phyloP scores from a whole-genome alignment of 2,113 vertebrate genomes.

The Phrynosoma blainvillii region DNA sequence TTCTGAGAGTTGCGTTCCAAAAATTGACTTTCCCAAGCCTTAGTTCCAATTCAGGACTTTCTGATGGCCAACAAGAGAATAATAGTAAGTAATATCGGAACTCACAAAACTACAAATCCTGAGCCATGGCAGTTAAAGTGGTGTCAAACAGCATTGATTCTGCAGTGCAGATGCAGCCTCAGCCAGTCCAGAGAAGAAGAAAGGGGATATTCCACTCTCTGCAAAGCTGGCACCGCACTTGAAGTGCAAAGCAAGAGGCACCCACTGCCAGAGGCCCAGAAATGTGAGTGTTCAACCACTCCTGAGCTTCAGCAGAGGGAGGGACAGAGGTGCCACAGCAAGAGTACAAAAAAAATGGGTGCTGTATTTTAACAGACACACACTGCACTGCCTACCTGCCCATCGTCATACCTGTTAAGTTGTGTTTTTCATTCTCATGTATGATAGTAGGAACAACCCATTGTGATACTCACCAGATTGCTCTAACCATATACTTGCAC shows the following conservation, averaged over 20 bases:
- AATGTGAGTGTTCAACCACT: too few species aligned
- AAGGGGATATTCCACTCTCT: neutral
- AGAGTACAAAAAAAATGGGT: neutral
- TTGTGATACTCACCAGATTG: neutral
- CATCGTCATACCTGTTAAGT: neutral
- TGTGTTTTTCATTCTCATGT: neutral
- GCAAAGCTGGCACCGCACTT: too few species aligned
- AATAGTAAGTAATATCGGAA: neutral
- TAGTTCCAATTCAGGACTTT: too few species aligned
- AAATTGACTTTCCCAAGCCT: too few species aligned
- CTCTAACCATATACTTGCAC: conserved; percentile 7
- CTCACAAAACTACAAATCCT: too few species aligned
- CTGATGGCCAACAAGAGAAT: too few species aligned
- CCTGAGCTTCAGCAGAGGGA: neutral
- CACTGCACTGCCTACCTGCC: too few species aligned
- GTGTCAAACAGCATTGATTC: too few species aligned
- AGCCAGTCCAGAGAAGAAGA: neutral
- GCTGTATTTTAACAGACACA: neutral
- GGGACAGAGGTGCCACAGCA: neutral
- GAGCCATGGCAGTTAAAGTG: too few species aligned
- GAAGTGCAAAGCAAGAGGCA: neutral
- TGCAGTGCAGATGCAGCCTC: too few species aligned
- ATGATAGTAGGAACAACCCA: neutral
- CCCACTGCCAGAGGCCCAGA: too few species aligned
- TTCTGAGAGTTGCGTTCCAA: too few species aligned